Evolutionary conservation across 2,888 invertebrate genomes (phyloP).

Genomic region (Conomelus anceps): DNA sequence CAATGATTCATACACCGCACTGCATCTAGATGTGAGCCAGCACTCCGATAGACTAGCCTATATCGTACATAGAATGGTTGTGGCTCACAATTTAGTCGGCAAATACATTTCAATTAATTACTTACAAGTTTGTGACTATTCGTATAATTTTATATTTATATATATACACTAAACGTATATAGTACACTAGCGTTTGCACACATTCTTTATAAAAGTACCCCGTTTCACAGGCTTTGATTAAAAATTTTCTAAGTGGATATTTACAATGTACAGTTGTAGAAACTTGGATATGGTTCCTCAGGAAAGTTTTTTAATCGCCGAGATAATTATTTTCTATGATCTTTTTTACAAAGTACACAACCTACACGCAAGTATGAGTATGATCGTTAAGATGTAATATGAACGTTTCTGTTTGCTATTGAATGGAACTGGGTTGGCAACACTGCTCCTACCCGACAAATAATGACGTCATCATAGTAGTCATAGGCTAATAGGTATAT

Average conservation of each 20-base stretch:
- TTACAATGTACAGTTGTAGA: background rate
- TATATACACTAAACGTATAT: background rate
- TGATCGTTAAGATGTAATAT: background rate
- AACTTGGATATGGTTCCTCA: background rate
- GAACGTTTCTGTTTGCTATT: no score
- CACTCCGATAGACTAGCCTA: background rate
- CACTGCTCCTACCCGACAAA: background rate
- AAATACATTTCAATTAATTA: constrained; percentile 12
- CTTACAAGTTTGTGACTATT: constrained; percentile 17
- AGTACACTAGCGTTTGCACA: background rate
- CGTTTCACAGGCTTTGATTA: background rate
- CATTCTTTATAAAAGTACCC: background rate
- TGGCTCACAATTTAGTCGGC: background rate
- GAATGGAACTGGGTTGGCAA: background rate
- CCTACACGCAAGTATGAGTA: no score
- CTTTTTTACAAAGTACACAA: background rate
- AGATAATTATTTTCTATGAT: background rate
- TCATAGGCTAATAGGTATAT: no score
- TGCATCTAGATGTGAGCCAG: background rate
- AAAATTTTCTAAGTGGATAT: background rate
- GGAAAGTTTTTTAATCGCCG: background rate
- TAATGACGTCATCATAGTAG: background rate
- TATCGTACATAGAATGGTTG: background rate
- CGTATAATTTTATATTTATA: background rate
- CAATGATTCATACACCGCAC: background rate